Evolutionary conservation across 2,888 invertebrate genomes (phyloP).

Genomic region (Tortrix viridana): DNA sequence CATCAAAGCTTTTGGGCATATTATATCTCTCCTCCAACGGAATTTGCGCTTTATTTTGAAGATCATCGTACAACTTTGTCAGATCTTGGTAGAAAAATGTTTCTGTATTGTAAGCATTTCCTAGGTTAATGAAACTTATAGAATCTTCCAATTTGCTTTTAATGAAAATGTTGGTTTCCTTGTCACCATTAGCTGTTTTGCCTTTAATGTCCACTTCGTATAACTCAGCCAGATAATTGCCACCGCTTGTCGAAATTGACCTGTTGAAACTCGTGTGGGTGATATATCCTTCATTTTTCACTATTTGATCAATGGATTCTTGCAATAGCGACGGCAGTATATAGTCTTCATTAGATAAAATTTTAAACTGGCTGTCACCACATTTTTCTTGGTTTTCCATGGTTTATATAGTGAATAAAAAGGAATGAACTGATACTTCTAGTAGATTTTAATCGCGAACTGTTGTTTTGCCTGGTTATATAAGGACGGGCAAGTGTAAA

Average conservation of each 20-base stretch:
- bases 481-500: too few species aligned
- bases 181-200: slow-evolving; percentile 29
- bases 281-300: slow-evolving; percentile 46
- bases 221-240: slow-evolving; percentile 53
- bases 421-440: not conserved
- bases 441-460: too few species aligned
- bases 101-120: slow-evolving; percentile 55
- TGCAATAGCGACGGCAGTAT: slow-evolving; percentile 34
- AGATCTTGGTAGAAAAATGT: slow-evolving; percentile 57
- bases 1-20: slow-evolving; percentile 52
- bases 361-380: not conserved
- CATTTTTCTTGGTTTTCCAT: not conserved
- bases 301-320: slow-evolving; percentile 46
- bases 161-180: slow-evolving; percentile 56
- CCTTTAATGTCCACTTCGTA: slow-evolving; percentile 49
- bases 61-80: slow-evolving; percentile 39
- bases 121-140: slow-evolving; percentile 50
- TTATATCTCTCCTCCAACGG: slow-evolving; percentile 53
- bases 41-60: slow-evolving; percentile 54
- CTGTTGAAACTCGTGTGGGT: slow-evolving; percentile 43
- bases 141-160: slow-evolving; percentile 52
- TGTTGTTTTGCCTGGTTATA: too few species aligned
- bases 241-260: slow-evolving; percentile 52
- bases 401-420: not conserved
- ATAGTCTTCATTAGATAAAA: not conserved